phyloP scores from a whole-genome alignment of 2,113 vertebrate species.

The Larimichthys polyactis region DNA sequence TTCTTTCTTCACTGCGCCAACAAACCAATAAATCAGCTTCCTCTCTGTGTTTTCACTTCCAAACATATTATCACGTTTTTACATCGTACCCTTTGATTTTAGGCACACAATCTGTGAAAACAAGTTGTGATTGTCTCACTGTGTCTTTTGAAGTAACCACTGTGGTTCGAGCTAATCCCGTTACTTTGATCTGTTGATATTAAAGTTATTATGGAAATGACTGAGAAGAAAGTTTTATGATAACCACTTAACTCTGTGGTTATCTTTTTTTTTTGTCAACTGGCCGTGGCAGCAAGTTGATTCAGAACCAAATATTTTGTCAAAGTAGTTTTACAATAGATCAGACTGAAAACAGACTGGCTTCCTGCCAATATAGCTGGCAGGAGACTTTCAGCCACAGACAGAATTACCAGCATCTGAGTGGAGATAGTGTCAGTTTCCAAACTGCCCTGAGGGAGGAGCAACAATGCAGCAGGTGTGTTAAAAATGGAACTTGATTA shows the following conservation, averaged over 20 bases:
- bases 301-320: slow-evolving; percentile 49
- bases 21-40: slow-evolving; percentile 57
- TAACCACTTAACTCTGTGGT: slow-evolving; percentile 30
- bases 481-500: slow-evolving; percentile 45
- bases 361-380: slow-evolving; percentile 58
- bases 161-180: slow-evolving; percentile 54
- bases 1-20: slow-evolving; percentile 16
- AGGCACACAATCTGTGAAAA: slow-evolving; percentile 38
- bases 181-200: slow-evolving; percentile 67
- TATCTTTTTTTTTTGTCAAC: slow-evolving; percentile 35
- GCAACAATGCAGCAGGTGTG: slow-evolving; percentile 69
- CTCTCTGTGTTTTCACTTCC: slow-evolving; percentile 37
- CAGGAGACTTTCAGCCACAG: slow-evolving; percentile 52
- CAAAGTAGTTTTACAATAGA: slow-evolving; percentile 51
- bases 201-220: slow-evolving; percentile 37
- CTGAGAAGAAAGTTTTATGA: slow-evolving; percentile 25
- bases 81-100: slow-evolving; percentile 54
- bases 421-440: slow-evolving; percentile 54
- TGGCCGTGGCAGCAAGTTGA: slow-evolving; percentile 45
- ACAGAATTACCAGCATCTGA: slow-evolving; percentile 55
- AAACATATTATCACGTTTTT: slow-evolving; percentile 37
- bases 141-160: slow-evolving; percentile 59
- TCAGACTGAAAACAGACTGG: slow-evolving; percentile 44
- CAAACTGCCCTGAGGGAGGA: slow-evolving; percentile 47
- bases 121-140: slow-evolving; percentile 44